Conservation (phyloP, 2,113 vertebrate genomes). For the Meriones unguiculatus region DNA sequence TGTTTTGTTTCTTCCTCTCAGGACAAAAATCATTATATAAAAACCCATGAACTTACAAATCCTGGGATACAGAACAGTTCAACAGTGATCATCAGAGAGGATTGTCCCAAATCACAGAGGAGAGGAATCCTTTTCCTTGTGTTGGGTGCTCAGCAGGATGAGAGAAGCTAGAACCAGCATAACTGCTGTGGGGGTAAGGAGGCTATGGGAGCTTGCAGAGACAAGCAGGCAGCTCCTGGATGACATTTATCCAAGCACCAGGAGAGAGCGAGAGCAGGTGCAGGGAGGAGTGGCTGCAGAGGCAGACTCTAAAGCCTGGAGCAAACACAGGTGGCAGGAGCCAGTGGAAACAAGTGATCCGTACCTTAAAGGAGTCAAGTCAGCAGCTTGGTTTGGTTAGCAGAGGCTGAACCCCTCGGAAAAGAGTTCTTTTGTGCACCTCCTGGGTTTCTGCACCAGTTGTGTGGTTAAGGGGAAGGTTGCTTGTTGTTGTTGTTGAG, state of each 20-base stretch:
- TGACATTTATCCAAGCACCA: neutral
- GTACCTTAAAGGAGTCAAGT: too few species aligned
- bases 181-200: too few species aligned
- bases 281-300: neutral
- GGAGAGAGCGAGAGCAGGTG: neutral
- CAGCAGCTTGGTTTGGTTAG: neutral
- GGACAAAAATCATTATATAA: neutral
- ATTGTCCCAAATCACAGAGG: neutral
- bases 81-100: neutral
- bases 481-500: neutral
- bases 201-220: neutral
- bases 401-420: neutral
- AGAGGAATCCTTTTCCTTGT: neutral
- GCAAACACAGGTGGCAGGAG: too few species aligned
- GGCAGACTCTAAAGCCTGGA: too few species aligned
- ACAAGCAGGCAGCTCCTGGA: neutral
- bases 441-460: neutral
- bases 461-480: neutral
- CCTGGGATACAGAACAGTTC: neutral
- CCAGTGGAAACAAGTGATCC: too few species aligned
- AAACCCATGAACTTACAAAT: neutral
- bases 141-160: neutral
- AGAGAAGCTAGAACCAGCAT: neutral
- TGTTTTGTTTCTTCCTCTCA: neutral
- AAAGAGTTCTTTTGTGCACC: neutral